These are phyloP conservation scores for Pristionchus entomophagus DNA, from an alignment of 2,888 invertebrate species.

Conservation along the genomic window DNA sequence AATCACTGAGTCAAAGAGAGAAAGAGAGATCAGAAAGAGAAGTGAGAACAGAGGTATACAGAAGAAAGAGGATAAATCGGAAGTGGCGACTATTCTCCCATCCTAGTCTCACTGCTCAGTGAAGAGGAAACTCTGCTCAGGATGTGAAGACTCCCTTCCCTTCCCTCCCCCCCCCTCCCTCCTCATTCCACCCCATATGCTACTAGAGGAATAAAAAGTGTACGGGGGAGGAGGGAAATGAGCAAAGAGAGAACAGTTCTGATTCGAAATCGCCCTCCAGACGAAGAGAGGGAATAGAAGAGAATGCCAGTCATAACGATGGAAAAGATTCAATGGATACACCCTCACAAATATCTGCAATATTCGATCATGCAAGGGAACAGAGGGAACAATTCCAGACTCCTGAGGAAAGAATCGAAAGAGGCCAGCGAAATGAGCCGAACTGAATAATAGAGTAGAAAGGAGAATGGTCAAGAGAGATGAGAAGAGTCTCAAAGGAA, in stretches of 20 bases:
- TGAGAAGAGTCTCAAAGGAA: not conserved
- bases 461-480: no score
- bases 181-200: conserved; percentile 28
- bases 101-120: conserved; percentile 2
- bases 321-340: not conserved
- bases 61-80: not conserved
- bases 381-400: not conserved
- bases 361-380: not conserved
- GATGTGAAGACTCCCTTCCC: no score
- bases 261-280: conserved; percentile 36
- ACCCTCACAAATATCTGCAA: not conserved
- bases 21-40: not conserved
- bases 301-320: not conserved
- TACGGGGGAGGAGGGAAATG: conserved; percentile 7
- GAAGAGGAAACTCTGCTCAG: not conserved
- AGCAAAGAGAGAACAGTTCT: conserved; percentile 5
- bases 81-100: not conserved
- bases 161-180: not conserved
- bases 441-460: conserved; percentile 37
- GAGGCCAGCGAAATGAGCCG: not conserved
- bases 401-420: not conserved
- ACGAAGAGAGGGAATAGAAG: not conserved
- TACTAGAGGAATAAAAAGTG: conserved; percentile 13
- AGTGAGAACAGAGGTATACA: not conserved
- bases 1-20: no score